Evolutionary conservation across 2,888 invertebrate species (phyloP).

Genomic region (Campoplex capitator): DNA sequence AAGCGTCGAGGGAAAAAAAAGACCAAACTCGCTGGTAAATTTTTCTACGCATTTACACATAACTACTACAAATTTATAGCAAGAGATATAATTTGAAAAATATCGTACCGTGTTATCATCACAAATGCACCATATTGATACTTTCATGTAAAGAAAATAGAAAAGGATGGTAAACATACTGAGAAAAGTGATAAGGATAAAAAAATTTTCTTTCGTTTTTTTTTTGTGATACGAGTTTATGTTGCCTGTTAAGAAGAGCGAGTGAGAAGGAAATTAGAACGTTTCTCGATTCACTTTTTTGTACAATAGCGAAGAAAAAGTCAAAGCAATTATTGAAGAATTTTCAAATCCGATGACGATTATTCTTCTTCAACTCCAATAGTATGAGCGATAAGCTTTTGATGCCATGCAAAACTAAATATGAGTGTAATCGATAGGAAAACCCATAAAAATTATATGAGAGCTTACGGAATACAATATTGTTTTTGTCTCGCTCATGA

Average conservation of each 20-base stretch:
- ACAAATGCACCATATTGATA: constrained; percentile 63
- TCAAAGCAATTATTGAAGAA: background rate
- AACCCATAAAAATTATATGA: background rate
- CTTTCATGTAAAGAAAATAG: constrained; percentile 62
- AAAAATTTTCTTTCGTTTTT: background rate
- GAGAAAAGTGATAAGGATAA: constrained; percentile 35
- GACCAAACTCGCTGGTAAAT: background rate
- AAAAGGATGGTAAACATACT: constrained; percentile 40
- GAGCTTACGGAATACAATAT: background rate
- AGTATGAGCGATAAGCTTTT: background rate
- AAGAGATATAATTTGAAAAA: constrained; percentile 23
- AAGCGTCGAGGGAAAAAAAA: background rate
- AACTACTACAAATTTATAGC: constrained; percentile 38
- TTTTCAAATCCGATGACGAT: background rate
- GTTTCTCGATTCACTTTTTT: background rate
- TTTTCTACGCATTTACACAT: background rate
- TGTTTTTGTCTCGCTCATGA: background rate
- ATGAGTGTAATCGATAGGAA: background rate
- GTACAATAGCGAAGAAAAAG: background rate
- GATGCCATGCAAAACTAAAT: constrained; percentile 11
- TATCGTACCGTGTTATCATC: constrained; percentile 64
- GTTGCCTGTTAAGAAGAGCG: background rate
- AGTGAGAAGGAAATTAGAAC: background rate
- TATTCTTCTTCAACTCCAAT: background rate
- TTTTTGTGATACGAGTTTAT: background rate